Percentiles rank a stretch among this genome's conserved stretches.
Evolutionary conservation across 2,113 vertebrate species (phyloP).

Genomic region (Hystrix brachyura): DNA sequence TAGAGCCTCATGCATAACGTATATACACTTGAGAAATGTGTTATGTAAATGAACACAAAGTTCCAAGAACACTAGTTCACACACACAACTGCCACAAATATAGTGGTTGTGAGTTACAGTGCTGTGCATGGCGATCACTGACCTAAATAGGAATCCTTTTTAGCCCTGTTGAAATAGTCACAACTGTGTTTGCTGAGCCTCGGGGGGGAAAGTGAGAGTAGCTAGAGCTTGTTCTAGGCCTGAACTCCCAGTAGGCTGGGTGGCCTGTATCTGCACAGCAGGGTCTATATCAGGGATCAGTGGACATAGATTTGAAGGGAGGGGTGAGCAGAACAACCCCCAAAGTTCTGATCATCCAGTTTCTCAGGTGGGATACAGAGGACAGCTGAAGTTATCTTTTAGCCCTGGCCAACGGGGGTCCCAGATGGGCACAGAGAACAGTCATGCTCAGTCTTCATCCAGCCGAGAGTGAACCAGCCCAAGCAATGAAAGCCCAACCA

Average conservation of each 20-base stretch:
- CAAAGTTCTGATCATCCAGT: neutral
- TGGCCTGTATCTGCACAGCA: neutral
- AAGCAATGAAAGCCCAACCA: neutral
- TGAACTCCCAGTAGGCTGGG: neutral
- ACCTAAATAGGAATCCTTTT: neutral
- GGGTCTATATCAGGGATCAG: neutral
- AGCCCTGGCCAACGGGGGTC: neutral
- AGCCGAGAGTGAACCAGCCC: neutral
- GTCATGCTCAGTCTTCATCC: neutral
- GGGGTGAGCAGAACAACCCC: neutral
- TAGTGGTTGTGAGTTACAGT: neutral
- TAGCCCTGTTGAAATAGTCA: neutral
- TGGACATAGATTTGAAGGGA: neutral
- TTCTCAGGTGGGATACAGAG: neutral
- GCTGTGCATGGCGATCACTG: fast-evolving
- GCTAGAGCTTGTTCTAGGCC: neutral
- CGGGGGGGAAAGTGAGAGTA: neutral
- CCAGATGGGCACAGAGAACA: neutral
- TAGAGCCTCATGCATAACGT: constrained; percentile 10
- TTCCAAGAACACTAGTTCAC: neutral
- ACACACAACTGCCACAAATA: neutral
- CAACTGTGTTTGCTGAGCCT: neutral
- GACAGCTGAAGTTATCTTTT: neutral
- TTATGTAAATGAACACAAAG: neutral
- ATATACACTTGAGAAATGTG: constrained; percentile 21